These are phyloP conservation scores for Dicrurus megarhynchus DNA, from an alignment of 2,113 vertebrate species.

Conservation along the genomic window DNA sequence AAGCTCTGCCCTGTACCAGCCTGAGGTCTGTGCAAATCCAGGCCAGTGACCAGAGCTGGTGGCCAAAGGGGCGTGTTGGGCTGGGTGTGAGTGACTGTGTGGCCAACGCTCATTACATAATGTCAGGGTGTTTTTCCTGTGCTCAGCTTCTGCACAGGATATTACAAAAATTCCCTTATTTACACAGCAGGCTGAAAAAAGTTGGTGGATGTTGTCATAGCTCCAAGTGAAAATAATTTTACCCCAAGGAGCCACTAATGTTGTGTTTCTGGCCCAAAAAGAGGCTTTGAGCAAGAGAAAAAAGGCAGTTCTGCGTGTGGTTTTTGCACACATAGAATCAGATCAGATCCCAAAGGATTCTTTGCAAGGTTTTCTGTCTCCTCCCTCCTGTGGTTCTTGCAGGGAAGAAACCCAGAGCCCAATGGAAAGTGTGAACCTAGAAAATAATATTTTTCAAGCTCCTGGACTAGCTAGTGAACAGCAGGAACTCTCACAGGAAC, in stretches of 20 bases:
- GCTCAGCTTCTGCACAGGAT: background rate
- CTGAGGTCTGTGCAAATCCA: background rate
- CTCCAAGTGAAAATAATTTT: background rate
- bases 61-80: rapidly evolving
- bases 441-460: background rate
- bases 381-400: background rate
- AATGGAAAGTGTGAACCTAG: background rate
- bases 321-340: background rate
- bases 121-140: background rate
- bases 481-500: background rate
- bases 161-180: background rate
- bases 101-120: background rate
- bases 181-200: background rate
- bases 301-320: background rate
- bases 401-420: background rate
- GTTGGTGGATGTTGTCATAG: background rate
- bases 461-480: background rate
- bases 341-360: background rate
- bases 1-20: background rate
- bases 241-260: background rate
- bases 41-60: background rate
- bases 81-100: background rate
- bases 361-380: background rate
- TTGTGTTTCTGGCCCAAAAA: background rate
- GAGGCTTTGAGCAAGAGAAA: background rate